phyloP scores from a whole-genome alignment of 92 coral and sea anemone genomes.

The Porites cylindrica region DNA sequence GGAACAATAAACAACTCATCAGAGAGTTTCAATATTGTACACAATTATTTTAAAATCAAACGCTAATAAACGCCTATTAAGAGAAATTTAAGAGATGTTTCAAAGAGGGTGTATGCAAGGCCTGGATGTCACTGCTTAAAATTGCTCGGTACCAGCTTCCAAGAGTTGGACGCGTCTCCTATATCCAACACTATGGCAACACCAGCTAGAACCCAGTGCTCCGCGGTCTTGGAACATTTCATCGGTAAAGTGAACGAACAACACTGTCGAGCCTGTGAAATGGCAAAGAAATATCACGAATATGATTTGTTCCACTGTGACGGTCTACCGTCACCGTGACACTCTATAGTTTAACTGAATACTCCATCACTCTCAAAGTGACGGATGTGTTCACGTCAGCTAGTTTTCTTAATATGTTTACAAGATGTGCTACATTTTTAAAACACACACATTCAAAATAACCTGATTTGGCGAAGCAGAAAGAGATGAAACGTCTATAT shows the following conservation, averaged over 20 bases:
- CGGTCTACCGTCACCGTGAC: too few relatives aligned
- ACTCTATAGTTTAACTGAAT: too few relatives aligned
- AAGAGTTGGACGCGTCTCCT: constrained; percentile 81
- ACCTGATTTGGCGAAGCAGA: too few relatives aligned
- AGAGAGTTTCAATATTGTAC: too few relatives aligned
- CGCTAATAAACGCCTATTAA: not conserved
- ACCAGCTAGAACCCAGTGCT: constrained; percentile 80
- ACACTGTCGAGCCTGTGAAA: constrained; percentile 82
- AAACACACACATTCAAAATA: too few relatives aligned
- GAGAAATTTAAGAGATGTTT: not conserved
- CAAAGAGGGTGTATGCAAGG: not conserved
- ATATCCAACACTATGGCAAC: constrained; percentile 90
- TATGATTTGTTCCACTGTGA: too few relatives aligned
- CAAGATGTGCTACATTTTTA: too few relatives aligned
- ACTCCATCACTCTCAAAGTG: too few relatives aligned
- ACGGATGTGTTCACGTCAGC: too few relatives aligned
- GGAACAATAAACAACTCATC: not conserved
- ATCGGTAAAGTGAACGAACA: constrained; percentile 84
- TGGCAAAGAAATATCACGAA: not conserved
- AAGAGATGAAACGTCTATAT: too few relatives aligned
- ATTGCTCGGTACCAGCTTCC: constrained; percentile 78
- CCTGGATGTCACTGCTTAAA: constrained; percentile 21
- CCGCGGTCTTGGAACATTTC: constrained; percentile 74
- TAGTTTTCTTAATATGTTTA: too few relatives aligned
- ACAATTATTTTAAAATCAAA: too few relatives aligned